Base-by-base conservation (phyloP, 2,888 invertebrate genomes). In the Zhuqinia jingwanae region DNA sequence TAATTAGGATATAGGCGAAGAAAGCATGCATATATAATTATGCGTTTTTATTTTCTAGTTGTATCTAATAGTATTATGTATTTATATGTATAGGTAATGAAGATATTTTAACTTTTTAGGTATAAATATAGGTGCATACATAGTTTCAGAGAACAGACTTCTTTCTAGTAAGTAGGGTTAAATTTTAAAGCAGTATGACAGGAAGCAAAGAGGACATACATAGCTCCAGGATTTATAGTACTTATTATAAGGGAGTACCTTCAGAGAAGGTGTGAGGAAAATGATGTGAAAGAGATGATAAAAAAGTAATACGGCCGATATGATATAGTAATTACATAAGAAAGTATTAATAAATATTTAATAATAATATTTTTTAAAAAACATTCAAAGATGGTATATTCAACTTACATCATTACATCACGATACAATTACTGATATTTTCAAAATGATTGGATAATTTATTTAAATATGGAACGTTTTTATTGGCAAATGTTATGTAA, bases 391-490 rank as follows among this genome's bases (percentile, higher is more conserved):
- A 2, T 25, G 25, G 10, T 15, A 10, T 73, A 73, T 27, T 53
- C 17, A 73, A 27, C 30, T 50, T 30, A 27, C n/a, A 30, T 53
- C 73, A 73, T 1, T 53, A 70, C 20, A 70, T 45, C n/a, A n/a
- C n/a, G n/a, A 47, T 77, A 63, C 45, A 20, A 60, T 20, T 65
- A 65, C 79, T 79, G 79, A 53, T 63, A 47, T 79, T 79, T 79
- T 79, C 79, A 65, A 79, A 77, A 79, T 65, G 79, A 50, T 79
- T 65, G 65, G 65, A 76, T 76, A 68, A 68, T 76, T 56, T 27
- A 68, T 68, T 68, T 20, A 68, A n/a, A n/a, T 68, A 20, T 13
- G 53, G 27, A 53, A 73, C 17, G 50, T 27, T 50, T 73, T 73
- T 73, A 53, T 22, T 27, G 27, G 53, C n/a, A n/a, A n/a, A n/a